Evolutionary conservation across 1,140 invertebrate species (phyloP), one percentile per base, ranked within the genome.

Genomic region (Panulirus ornatus): DNA sequence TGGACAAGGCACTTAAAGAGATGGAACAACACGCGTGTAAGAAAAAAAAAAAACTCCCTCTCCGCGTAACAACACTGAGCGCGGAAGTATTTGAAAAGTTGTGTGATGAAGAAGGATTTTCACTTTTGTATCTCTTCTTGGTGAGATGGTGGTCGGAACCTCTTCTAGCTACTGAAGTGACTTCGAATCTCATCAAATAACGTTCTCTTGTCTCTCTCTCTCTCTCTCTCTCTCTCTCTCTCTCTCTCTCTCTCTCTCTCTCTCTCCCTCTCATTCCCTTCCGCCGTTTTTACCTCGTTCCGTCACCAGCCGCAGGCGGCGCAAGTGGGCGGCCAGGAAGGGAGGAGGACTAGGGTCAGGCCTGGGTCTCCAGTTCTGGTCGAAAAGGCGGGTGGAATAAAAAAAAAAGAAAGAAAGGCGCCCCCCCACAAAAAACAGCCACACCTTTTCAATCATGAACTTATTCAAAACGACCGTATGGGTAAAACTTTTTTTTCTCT

Each of bases 361-460:
- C 8, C 19, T n/a, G 66, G 6, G 30, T n/a, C 6, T 9, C n/a
- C n/a, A n/a, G n/a, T n/a, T n/a, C n/a, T 75, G 36, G 9, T 14
- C 40, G 2, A 76, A 76, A 40, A 30, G 27, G 27, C 27, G 27
- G n/a, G 38, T 38, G 71, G 36, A 5, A 78, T 1, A 44, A 42
- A 51, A 47, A 22, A 44, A 27, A 38, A 2, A 42, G 22, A 22
- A 11, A 76, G 8, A 42, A 22, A n/a, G 42, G 27, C 42, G 19
- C 22, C 3, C 11, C 11, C 44, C 27, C 11, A 71, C 36, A 84
- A 84, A 84, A 84, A 40, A 73, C 5, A 19, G 36, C 82, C 63
- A n/a, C 38, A 66, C 66, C 70, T 84, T 84, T 84, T 84, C 82
- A 84, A 84, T 84, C 82, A 84, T 34, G 58, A 54, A 42, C 40